phyloP scores from a whole-genome alignment of 2,797 vertebrate genomes.

The Meriones psammophilus region DNA sequence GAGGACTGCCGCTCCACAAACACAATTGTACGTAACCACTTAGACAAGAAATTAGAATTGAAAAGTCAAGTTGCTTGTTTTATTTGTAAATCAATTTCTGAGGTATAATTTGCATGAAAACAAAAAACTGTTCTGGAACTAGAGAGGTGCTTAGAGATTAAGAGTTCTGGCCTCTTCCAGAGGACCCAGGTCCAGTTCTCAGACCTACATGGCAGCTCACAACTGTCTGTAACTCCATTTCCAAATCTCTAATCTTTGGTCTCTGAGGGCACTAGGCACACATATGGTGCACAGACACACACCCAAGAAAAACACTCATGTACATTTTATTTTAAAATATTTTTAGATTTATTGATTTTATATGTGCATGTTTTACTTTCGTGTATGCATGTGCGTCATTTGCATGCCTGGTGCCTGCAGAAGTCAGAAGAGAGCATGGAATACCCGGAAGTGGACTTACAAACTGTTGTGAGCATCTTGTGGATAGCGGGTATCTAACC shows the following conservation, averaged over 20 bases:
- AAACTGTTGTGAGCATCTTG: background rate
- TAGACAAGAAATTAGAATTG: conserved; percentile 25
- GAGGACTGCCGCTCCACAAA: background rate
- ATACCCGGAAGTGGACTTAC: background rate
- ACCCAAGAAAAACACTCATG: background rate
- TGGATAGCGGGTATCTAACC: background rate
- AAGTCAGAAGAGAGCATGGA: no score
- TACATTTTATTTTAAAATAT: background rate
- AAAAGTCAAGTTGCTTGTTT: conserved; percentile 3
- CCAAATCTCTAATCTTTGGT: background rate
- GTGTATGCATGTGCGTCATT: no score
- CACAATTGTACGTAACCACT: background rate
- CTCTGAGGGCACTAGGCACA: background rate
- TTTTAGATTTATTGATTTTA: background rate
- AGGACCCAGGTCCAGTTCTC: background rate
- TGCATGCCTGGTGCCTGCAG: background rate
- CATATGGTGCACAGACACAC: background rate
- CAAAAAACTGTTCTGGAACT: background rate
- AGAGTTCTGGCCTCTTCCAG: background rate
- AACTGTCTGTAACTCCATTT: background rate
- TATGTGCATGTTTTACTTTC: background rate
- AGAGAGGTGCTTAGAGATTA: background rate
- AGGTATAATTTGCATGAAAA: conserved; percentile 14
- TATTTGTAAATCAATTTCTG: background rate
- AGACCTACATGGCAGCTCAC: background rate